A percentile compares a stretch with the other conserved stretches of the same genome.
phyloP scores from a whole-genome alignment of 2,888 invertebrate genomes.

The Troides aeacus region DNA sequence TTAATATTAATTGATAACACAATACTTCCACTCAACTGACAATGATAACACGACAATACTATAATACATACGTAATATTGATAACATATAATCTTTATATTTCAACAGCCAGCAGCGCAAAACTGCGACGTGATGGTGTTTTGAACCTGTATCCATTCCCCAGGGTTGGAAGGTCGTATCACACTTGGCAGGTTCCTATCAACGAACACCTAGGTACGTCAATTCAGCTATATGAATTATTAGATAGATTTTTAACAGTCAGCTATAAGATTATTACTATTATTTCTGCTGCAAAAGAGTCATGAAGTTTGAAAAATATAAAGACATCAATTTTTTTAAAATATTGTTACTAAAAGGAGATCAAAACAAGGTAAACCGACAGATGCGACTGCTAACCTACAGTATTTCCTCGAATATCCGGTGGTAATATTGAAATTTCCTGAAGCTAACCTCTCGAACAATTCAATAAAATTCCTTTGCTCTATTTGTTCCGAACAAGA shows the following conservation, averaged over 20 bases:
- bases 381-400: not conserved
- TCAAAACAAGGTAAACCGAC: not conserved
- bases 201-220: slow-evolving; percentile 70
- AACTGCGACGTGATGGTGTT: slow-evolving; percentile 77
- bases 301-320: no score
- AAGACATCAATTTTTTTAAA: not conserved
- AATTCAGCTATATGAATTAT: not conserved
- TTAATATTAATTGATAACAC: not conserved
- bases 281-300: no score
- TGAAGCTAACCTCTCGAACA: not conserved
- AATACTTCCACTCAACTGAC: not conserved
- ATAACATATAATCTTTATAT: not conserved
- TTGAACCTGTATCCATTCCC: slow-evolving; percentile 82
- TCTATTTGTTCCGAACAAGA: not conserved
- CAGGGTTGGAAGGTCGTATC: slow-evolving; percentile 78
- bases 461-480: not conserved
- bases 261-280: not conserved
- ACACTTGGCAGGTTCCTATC: slow-evolving; percentile 71
- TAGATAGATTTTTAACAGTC: not conserved
- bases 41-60: not conserved
- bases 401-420: slow-evolving; percentile 2
- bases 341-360: not conserved
- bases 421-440: slow-evolving; percentile 7
- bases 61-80: not conserved
- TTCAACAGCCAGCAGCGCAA: slow-evolving; percentile 57